Evolutionary conservation across 35 echinoderm and acorn worm species (phyloP), one percentile per base, ranked within the genome.

Genomic region (Patiria miniata): DNA sequence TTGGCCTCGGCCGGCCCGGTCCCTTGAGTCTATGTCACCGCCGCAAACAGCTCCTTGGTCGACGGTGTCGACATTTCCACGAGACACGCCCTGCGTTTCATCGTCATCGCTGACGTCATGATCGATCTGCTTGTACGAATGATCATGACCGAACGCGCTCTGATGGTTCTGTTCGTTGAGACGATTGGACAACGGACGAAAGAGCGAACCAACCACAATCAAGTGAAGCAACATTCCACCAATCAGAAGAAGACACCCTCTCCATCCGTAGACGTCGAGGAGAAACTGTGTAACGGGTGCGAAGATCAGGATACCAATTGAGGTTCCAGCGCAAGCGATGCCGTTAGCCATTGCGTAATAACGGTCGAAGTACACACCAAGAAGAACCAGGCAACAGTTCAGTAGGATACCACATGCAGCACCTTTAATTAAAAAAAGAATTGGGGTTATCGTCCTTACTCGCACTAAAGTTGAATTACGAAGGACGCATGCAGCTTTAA

Each of bases 211-310:
- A 55, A 22, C 21, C 33, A 39, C 80, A 53, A 18, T 22, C 39
- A 55, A 52, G 34, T 83, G 19, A 39, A 55, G 39, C 8, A 8
- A 33, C 26, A 83, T 52, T 52, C 42, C 80, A 3, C 80, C 80
- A 16, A 83, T 4, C 0, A 83, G 12, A 26, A 83, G 52, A 7
- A 83, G 19, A 29, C 40, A 42, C 7, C 80, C 80, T 15, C 80
- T 42, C 80, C 80, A 83, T 5, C 80, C 80, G 80, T 83, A 83
- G n/a, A 29, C n/a, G 80, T 54, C 40, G 12, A 54, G 14, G 17
- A 83, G 39, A 51, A 83, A 55, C 34, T 83, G 80, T 6, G 80
- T 83, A 8, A 52, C 23, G 4, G 51, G 80, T 9, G 80, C 44
- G 7, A 52, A 55, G 9, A 83, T 52, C 51, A 83, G 1, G 28